Percentiles rank a stretch among this genome's conserved stretches.
Conservation (phyloP, 2,797 vertebrate species). For the Chloroceryle amazona region DNA sequence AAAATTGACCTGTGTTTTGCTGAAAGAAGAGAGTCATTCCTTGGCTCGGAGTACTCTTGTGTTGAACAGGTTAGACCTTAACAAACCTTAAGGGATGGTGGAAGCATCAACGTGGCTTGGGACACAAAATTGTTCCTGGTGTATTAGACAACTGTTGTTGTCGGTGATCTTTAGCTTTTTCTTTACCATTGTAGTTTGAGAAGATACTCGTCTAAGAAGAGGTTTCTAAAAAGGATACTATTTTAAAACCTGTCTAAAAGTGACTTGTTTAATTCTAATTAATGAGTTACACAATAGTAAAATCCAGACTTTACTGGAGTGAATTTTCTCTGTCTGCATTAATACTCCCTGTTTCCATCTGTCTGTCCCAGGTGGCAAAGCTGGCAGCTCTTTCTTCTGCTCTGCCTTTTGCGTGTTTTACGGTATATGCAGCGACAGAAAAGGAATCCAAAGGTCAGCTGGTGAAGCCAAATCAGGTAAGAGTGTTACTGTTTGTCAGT, state of each 20-base stretch:
- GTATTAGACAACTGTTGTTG: background rate
- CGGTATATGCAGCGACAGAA: conserved; percentile 79
- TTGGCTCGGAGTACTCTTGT: background rate
- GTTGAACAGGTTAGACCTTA: background rate
- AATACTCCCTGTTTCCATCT: background rate
- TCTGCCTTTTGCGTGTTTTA: conserved; percentile 85
- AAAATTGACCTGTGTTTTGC: background rate
- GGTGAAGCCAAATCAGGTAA: conserved; percentile 78
- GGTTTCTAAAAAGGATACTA: background rate
- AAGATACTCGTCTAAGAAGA: background rate
- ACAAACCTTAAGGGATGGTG: background rate
- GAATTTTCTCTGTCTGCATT: background rate
- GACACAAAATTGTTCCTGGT: background rate
- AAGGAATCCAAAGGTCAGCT: conserved; percentile 52
- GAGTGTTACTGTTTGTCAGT: background rate
- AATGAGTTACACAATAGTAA: background rate
- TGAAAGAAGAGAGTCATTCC: background rate
- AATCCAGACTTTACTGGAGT: background rate
- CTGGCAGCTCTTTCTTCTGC: conserved; percentile 84
- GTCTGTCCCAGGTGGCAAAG: conserved; percentile 82
- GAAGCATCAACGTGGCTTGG: background rate
- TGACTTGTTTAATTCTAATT: background rate
- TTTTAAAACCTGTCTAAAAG: background rate
- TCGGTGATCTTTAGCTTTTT: background rate
- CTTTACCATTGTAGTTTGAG: background rate